Percentiles rank a stretch among this genome's conserved stretches.
Evolutionary conservation across 2,888 invertebrate species (phyloP).

Genomic region (Pollenia amentaria): DNA sequence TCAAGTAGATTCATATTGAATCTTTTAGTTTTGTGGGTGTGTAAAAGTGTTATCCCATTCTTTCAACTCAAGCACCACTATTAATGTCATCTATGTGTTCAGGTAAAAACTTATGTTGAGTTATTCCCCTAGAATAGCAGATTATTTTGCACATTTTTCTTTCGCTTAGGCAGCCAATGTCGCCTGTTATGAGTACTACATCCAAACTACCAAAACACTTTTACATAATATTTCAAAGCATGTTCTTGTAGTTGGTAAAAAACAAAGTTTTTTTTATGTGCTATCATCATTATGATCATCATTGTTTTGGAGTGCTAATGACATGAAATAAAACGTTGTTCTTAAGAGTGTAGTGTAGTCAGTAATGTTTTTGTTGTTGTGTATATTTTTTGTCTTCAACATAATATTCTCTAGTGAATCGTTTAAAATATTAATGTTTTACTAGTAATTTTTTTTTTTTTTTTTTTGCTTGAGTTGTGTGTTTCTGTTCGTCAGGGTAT

Average conservation of each 20-base stretch:
- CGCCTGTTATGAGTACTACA: conserved; percentile 38
- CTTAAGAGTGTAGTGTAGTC: conserved; percentile 17
- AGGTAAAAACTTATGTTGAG: conserved; percentile 24
- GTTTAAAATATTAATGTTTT: no score
- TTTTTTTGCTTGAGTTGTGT: no score
- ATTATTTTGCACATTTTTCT: conserved; percentile 14
- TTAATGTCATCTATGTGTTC: conserved; percentile 44
- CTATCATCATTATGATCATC: conserved; percentile 32
- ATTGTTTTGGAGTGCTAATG: conserved; percentile 51
- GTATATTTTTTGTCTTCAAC: no score
- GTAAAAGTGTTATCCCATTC: conserved; percentile 25
- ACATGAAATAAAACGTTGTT: conserved; percentile 50
- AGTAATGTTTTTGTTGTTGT: conserved; percentile 1
- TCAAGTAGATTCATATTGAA: no score
- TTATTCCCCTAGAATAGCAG: conserved; percentile 17
- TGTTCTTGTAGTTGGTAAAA: no score
- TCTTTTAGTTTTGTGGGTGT: conserved; percentile 11
- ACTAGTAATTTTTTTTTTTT: no score
- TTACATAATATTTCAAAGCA: no score
- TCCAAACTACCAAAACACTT: background rate
- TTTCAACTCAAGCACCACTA: conserved; percentile 47
- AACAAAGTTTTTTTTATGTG: background rate
- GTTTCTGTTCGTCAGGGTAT: no score
- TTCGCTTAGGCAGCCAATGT: conserved; percentile 35
- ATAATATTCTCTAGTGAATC: no score